Base-by-base conservation (phyloP, 2,888 invertebrate genomes). In the Clanis bilineata region DNA sequence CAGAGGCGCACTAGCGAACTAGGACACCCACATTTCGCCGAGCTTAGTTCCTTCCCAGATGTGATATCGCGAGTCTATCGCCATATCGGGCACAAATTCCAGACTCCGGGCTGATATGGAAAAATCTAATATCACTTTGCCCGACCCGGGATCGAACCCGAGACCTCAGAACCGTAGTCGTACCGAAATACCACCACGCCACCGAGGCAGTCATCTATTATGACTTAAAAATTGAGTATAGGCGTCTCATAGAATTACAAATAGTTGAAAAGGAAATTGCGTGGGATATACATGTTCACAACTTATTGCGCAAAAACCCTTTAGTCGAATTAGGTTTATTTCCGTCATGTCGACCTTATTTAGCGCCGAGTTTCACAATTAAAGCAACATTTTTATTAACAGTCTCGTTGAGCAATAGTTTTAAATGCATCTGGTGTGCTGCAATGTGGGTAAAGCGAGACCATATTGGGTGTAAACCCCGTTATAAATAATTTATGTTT, bases 211-310 rank as follows among this genome's bases (percentile, higher is more conserved):
- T 28, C 25, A 28, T 28, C 51, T 25, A 59, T 56, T 56, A 59
- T 44, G 38, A 54, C 55, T 43, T 39, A 25, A 59, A 23, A n/a
- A 36, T 36, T 44, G 21, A 47, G 25, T 57, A 57, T 43, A 41
- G 57, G 59, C 44, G 58, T 45, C 66, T 68, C 44, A 64, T 67
- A 64, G 67, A 71, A 61, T 70, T 68, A 69, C 67, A 63, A 70
- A 71, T 70, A 66, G 63, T 67, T 58, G 68, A 71, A 70, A 67
- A 67, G 70, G 62, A 68, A 64, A 66, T 64, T 55, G 63, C 64
- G 64, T 70, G 63, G 68, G 71, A 62, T 57, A 63, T 54, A 61
- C 59, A 25, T 22, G 61, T 64, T 64, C 54, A 51, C 57, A 61
- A 15, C 15, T 21, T 39, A 25, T 57, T 47, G 41, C 47, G 36